Conservation (phyloP, 2,888 invertebrate species). For the Cybosia mesomella region DNA sequence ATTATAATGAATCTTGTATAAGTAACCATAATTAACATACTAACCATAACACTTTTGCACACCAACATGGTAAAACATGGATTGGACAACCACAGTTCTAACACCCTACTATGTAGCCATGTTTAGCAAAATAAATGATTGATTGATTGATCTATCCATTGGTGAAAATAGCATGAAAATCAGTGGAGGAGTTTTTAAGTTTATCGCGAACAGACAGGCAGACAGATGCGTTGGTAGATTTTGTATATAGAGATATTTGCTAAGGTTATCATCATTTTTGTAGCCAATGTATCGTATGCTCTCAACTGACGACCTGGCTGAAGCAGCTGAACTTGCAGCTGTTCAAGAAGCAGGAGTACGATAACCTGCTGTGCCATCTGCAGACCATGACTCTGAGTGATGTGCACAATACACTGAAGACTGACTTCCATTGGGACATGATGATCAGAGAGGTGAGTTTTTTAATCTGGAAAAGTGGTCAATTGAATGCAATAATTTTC, state of each 20-base stretch:
- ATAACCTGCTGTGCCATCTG: conserved; percentile 80
- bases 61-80: too few species aligned
- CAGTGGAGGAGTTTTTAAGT: too few species aligned
- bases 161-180: too few species aligned
- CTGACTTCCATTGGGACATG: conserved; percentile 88
- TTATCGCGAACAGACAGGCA: too few species aligned
- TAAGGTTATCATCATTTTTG: not conserved
- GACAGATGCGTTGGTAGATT: too few species aligned
- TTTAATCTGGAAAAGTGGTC: not conserved
- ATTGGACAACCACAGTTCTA: too few species aligned
- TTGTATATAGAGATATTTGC: not conserved
- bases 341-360: conserved; percentile 84
- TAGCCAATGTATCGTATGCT: conserved; percentile 82
- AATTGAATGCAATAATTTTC: not conserved
- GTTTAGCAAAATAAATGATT: too few species aligned
- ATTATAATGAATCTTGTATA: too few species aligned
- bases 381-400: conserved; percentile 72
- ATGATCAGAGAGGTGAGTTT: conserved; percentile 79
- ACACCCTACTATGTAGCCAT: too few species aligned
- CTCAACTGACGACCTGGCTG: conserved; percentile 80
- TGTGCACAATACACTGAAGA: conserved; percentile 72
- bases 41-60: too few species aligned
- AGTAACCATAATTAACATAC: too few species aligned
- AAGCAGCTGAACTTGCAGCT: conserved; percentile 87
- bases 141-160: too few species aligned